phyloP scores from a whole-genome alignment of 2,797 vertebrate genomes.

The Gastrophryne carolinensis region DNA sequence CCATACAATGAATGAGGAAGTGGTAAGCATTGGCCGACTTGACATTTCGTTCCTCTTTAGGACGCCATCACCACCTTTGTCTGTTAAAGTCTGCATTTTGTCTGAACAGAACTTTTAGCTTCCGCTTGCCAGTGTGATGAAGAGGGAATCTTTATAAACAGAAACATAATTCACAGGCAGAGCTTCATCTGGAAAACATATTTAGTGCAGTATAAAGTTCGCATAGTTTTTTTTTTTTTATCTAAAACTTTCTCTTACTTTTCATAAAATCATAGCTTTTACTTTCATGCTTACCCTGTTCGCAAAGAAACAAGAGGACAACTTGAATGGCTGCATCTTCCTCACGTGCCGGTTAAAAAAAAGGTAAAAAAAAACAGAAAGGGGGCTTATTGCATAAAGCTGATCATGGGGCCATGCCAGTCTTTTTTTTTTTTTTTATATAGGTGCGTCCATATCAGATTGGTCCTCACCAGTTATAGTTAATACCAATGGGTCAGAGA shows the following conservation, averaged over 20 bases:
- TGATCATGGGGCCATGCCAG: no score
- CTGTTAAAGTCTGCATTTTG: no score
- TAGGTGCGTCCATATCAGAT: no score
- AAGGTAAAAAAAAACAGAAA: no score
- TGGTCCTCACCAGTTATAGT: no score
- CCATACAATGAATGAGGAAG: no score
- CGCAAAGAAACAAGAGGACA: constrained; percentile 10
- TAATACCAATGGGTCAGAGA: no score
- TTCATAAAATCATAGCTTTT: neutral
- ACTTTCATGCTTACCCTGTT: constrained; percentile 11
- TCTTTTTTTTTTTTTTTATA: no score
- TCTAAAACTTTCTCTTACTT: neutral
- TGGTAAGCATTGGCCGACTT: no score
- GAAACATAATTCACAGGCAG: neutral
- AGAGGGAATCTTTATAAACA: neutral
- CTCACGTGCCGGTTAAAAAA: neutral
- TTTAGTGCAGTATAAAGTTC: neutral
- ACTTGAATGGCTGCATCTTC: constrained; percentile 15
- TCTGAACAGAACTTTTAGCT: neutral
- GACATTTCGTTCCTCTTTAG: no score
- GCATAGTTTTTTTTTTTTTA: neutral
- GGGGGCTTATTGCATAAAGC: no score
- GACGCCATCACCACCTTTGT: no score
- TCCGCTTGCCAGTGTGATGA: neutral
- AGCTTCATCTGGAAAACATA: neutral